Conservation (phyloP, 2,113 vertebrate genomes). For the Ranitomeya imitator region DNA sequence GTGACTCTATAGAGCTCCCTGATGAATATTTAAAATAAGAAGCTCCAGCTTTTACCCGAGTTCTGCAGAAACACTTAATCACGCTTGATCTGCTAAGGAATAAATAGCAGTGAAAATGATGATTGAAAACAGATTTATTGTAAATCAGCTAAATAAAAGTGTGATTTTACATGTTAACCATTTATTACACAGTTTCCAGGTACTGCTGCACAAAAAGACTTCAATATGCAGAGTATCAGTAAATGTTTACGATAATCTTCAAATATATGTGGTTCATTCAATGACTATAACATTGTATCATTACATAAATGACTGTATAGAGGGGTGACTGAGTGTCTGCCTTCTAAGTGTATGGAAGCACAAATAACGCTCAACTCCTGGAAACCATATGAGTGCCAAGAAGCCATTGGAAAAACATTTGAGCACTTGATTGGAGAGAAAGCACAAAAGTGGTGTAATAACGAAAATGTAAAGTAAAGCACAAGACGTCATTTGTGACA, state of each 20-base stretch:
- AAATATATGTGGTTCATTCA: neutral
- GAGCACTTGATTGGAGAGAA: neutral
- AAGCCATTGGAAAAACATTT: neutral
- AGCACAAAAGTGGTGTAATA: conserved; percentile 18
- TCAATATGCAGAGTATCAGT: neutral
- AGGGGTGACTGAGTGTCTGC: no score
- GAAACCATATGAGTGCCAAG: neutral
- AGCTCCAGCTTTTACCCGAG: neutral
- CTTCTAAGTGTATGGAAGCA: neutral
- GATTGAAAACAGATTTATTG: neutral
- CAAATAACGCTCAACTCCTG: neutral
- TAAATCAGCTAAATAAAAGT: neutral
- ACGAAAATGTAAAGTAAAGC: conserved; percentile 10
- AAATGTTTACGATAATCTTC: neutral
- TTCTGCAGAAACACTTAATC: no score
- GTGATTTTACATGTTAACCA: neutral
- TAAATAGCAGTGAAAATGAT: neutral
- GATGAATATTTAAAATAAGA: neutral
- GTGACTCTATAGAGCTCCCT: neutral
- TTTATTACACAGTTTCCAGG: neutral
- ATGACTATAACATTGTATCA: neutral
- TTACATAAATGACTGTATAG: neutral
- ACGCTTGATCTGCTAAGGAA: neutral
- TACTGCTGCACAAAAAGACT: neutral
- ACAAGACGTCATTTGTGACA: conserved; percentile 17